A percentile compares a stretch with the other conserved stretches of the same genome.
These are phyloP conservation scores for Drusus annulatus DNA, from an alignment of 1,140 invertebrate species.

Conservation along the genomic window DNA sequence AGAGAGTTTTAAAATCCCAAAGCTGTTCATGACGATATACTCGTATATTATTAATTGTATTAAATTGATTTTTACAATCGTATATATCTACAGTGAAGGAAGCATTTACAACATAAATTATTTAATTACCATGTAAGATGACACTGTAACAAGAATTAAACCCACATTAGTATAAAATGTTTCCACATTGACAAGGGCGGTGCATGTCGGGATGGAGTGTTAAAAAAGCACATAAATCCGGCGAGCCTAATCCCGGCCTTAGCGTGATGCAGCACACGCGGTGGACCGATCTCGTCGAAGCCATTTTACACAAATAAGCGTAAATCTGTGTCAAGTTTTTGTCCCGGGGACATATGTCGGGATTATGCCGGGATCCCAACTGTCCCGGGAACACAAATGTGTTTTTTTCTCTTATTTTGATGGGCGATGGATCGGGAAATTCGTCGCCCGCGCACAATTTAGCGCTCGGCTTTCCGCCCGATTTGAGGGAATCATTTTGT, in stretches of 20 bases:
- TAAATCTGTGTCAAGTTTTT: conserved; percentile 58
- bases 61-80: too few species aligned
- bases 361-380: conserved; percentile 49
- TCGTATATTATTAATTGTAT: too few species aligned
- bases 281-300: conserved; percentile 40
- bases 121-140: conserved; percentile 4
- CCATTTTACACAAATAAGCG: conserved; percentile 55
- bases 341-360: conserved; percentile 54
- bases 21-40: too few species aligned
- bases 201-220: conserved; percentile 36
- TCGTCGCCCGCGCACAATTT: conserved; percentile 9
- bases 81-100: too few species aligned
- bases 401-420: conserved; percentile 36
- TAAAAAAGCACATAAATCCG: conserved; percentile 48
- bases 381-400: conserved; percentile 28
- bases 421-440: not conserved
- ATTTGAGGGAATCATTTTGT: conserved; percentile 22
- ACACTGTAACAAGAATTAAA: conserved; percentile 12
- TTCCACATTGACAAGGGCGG: not conserved
- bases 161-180: conserved; percentile 17
- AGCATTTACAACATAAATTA: not conserved
- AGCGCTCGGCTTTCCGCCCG: conserved; percentile 10
- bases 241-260: conserved; percentile 39
- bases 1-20: too few species aligned
- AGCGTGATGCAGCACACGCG: conserved; percentile 53